Percentiles rank a stretch among this genome's conserved stretches.
Conservation (phyloP, 2,888 invertebrate species). For the Oscheius onirici region DNA sequence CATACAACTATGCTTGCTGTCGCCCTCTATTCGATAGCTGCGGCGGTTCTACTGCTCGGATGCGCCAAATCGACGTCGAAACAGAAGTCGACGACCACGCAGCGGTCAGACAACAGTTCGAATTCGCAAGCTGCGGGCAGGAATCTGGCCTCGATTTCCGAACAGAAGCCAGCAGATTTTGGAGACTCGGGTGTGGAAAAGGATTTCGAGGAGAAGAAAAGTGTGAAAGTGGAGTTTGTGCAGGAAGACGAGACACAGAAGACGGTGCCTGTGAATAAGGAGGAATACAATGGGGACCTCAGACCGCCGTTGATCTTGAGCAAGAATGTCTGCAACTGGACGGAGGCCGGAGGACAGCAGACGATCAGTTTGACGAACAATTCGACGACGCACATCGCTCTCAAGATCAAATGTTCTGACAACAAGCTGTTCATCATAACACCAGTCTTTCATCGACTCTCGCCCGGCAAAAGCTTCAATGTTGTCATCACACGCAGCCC, state of each 20-base stretch:
- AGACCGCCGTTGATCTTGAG: neutral
- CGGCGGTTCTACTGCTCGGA: too few species aligned
- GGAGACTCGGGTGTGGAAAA: neutral
- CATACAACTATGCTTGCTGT: too few species aligned
- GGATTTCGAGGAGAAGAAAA: neutral
- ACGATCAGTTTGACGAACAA: neutral
- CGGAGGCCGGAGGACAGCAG: conserved; percentile 3
- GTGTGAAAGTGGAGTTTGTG: neutral
- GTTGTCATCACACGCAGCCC: conserved; percentile 4
- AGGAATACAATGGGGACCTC: neutral
- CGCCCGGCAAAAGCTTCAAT: neutral
- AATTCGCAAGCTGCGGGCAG: too few species aligned
- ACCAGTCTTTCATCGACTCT: neutral
- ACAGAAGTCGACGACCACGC: too few species aligned
- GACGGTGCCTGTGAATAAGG: neutral
- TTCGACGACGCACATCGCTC: neutral
- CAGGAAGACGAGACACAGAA: neutral
- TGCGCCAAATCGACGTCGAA: too few species aligned
- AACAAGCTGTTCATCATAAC: conserved; percentile 4
- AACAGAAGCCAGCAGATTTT: neutral
- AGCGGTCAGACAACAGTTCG: too few species aligned
- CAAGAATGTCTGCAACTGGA: neutral
- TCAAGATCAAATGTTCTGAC: conserved; percentile 11
- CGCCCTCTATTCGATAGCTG: too few species aligned
- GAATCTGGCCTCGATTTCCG: too few species aligned